Conservation (phyloP, 2,797 vertebrate species). For the Morelia viridis region DNA sequence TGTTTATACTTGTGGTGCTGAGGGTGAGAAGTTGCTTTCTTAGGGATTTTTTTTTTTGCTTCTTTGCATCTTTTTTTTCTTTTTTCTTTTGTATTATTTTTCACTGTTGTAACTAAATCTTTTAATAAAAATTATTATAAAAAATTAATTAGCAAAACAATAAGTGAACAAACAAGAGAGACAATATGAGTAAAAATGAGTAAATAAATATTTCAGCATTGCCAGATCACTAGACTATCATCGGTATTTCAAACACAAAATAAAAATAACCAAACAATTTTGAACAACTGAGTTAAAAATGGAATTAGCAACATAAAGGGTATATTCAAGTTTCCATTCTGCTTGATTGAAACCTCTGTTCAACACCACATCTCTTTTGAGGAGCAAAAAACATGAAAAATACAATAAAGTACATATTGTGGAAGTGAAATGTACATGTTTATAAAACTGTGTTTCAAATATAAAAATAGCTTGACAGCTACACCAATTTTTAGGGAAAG, state of each 20-base stretch:
- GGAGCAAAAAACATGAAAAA: neutral
- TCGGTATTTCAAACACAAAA: neutral
- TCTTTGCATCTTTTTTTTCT: too few species aligned
- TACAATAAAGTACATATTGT: neutral
- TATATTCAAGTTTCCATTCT: neutral
- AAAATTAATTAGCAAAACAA: too few species aligned
- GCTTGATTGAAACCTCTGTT: neutral
- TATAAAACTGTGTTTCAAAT: neutral
- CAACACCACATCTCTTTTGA: neutral
- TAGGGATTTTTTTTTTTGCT: too few species aligned
- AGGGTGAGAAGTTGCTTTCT: too few species aligned
- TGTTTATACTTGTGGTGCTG: too few species aligned
- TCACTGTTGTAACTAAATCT: too few species aligned
- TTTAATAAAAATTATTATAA: too few species aligned
- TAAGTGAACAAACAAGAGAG: too few species aligned
- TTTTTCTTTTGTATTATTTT: too few species aligned
- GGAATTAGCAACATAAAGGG: neutral
- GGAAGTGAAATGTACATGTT: neutral
- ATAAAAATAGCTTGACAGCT: neutral
- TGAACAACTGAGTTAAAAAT: neutral
- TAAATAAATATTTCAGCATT: neutral
- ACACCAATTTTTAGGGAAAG: neutral
- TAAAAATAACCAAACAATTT: neutral
- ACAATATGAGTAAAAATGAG: too few species aligned
- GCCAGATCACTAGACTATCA: neutral